Conservation (phyloP, 2,797 vertebrate species). For the Channallabes apus region DNA sequence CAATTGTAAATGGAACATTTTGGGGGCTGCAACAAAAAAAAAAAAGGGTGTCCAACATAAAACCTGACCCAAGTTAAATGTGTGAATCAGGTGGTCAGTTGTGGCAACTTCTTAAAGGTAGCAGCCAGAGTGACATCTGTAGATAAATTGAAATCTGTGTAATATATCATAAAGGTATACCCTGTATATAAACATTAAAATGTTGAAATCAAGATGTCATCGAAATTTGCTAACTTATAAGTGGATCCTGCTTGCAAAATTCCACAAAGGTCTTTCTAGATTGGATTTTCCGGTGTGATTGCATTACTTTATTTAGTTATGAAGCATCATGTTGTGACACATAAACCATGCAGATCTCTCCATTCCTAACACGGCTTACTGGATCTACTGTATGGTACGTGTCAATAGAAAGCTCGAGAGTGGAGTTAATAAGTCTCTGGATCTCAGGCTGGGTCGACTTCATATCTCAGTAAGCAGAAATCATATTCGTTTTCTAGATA, state of each 20-base stretch:
- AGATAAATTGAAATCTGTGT: background rate
- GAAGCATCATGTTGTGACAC: slow-evolving; percentile 29
- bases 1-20: too few relatives aligned
- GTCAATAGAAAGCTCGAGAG: slow-evolving; percentile 33
- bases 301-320: slow-evolving; percentile 16
- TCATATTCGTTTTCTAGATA: slow-evolving; percentile 76
- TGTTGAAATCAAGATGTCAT: background rate
- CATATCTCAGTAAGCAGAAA: slow-evolving; percentile 81
- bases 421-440: slow-evolving; percentile 49
- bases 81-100: too few relatives aligned
- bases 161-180: background rate
- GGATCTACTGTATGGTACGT: slow-evolving; percentile 19
- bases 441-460: slow-evolving; percentile 57
- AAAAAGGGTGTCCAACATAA: too few relatives aligned
- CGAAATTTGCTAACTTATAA: background rate
- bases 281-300: background rate
- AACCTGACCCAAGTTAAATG: too few relatives aligned
- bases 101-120: too few relatives aligned
- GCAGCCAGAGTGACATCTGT: background rate
- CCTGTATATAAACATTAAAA: background rate
- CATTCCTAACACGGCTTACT: slow-evolving; percentile 28
- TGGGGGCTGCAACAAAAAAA: too few relatives aligned
- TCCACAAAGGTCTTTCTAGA: background rate
- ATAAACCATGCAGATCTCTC: slow-evolving; percentile 16
- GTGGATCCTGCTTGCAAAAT: background rate